Percentiles rank a stretch among this genome's conserved stretches.
Conservation (phyloP, 2,888 invertebrate genomes). For the Nemotelus nigrinus region DNA sequence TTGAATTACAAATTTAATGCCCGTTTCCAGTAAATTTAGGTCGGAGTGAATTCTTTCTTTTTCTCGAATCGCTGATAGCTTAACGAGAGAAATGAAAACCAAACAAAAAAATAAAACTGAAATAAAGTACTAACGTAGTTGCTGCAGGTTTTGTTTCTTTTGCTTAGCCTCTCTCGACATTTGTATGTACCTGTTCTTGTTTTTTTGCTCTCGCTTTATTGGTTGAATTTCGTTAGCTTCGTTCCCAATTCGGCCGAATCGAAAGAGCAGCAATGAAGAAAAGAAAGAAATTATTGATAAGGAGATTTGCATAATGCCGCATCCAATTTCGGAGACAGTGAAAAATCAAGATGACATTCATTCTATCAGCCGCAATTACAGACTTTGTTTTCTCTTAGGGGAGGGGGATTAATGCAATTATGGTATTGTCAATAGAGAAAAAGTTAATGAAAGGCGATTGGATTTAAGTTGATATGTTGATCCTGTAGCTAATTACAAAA, state of each 20-base stretch:
- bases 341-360: constrained; percentile 14
- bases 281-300: constrained; percentile 38
- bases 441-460: too few relatives aligned
- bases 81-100: not conserved
- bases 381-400: not conserved
- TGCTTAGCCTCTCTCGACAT: not conserved
- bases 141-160: not conserved
- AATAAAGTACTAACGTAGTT: not conserved
- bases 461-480: too few relatives aligned
- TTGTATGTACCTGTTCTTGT: not conserved
- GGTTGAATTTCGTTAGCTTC: constrained; percentile 1
- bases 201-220: constrained; percentile 5
- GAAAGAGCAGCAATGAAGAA: not conserved
- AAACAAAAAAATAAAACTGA: constrained; percentile 17
- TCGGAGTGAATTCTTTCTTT: constrained; percentile 21
- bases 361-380: constrained; percentile 29
- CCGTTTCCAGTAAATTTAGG: constrained; percentile 41
- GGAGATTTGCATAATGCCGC: constrained; percentile 36
- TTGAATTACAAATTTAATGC: constrained; percentile 45
- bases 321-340: constrained; percentile 22
- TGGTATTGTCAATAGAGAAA: too few relatives aligned
- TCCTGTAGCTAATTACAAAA: too few relatives aligned
- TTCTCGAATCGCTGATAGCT: constrained; percentile 27
- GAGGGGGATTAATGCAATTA: too few relatives aligned
- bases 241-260: not conserved